Conservation (phyloP, 2,888 invertebrate species). For the Drosophila greeni region DNA sequence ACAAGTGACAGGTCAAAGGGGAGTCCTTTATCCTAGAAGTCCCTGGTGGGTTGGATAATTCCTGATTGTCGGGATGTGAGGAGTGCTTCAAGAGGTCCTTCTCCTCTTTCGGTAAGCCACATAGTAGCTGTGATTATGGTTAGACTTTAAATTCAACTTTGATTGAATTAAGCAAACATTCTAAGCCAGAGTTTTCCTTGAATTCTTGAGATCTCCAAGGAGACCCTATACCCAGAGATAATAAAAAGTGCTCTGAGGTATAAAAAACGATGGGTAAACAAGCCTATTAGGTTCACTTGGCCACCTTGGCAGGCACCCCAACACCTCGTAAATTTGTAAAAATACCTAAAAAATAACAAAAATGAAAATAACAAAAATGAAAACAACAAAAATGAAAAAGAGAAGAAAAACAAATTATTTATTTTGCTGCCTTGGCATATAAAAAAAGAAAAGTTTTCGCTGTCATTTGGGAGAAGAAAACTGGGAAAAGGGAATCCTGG, state of each 20-base stretch:
- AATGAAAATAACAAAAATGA: too few relatives aligned
- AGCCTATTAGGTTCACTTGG: conserved; percentile 29
- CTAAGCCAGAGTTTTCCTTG: background rate
- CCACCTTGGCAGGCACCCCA: conserved; percentile 22
- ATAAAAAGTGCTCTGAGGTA: background rate
- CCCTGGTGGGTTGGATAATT: conserved; percentile 20
- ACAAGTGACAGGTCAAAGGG: conserved; percentile 18
- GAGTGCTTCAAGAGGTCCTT: background rate
- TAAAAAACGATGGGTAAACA: conserved; percentile 22
- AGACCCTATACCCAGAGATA: background rate
- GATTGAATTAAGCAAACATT: background rate
- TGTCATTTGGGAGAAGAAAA: conserved; percentile 2
- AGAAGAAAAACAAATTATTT: conserved; percentile 34
- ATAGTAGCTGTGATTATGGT: conserved; percentile 4
- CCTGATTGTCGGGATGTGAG: background rate
- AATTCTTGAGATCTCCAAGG: background rate
- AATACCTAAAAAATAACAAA: background rate
- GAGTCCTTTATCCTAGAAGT: too few relatives aligned
- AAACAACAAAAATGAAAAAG: background rate
- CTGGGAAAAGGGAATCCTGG: background rate
- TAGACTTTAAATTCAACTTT: background rate
- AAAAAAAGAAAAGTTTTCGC: conserved; percentile 34
- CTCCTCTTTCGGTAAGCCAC: background rate
- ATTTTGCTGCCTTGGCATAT: conserved; percentile 25
- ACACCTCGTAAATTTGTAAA: conserved; percentile 31